Percentiles rank a stretch among this genome's conserved stretches.
phyloP scores from a whole-genome alignment of 2,113 vertebrate species.

The Apaloderma vittatum region DNA sequence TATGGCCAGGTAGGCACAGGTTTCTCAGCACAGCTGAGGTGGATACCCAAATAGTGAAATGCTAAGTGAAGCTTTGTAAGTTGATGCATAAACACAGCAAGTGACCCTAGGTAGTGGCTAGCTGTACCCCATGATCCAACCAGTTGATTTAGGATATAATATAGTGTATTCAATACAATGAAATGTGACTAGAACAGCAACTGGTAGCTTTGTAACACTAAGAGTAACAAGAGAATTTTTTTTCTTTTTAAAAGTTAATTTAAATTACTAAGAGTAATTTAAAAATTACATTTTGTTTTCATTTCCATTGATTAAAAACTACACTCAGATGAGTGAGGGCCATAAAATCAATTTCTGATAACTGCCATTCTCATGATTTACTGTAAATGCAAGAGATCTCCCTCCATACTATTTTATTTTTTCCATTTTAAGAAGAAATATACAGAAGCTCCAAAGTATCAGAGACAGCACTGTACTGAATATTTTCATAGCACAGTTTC shows the following conservation, averaged over 20 bases:
- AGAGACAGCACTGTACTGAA: not conserved
- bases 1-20: not conserved
- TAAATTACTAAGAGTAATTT: not conserved
- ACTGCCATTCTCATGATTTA: constrained; percentile 32
- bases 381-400: not conserved
- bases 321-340: not conserved
- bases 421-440: constrained; percentile 47
- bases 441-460: constrained; percentile 12
- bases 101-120: not conserved
- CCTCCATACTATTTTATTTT: constrained; percentile 3
- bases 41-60: not conserved
- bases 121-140: not conserved
- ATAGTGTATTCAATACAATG: not conserved
- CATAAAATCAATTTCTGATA: constrained; percentile 24
- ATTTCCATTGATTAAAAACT: constrained; percentile 29
- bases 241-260: no score
- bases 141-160: not conserved
- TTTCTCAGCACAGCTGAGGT: not conserved
- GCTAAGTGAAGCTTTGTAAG: not conserved
- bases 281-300: not conserved
- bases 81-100: not conserved
- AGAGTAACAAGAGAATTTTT: not conserved
- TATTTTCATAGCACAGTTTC: constrained; percentile 30
- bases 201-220: not conserved
- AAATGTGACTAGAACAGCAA: not conserved